A percentile compares a stretch with the other conserved stretches of the same genome.
These are phyloP conservation scores for Lathronympha strigana DNA, from an alignment of 2,888 invertebrate genomes.

Conservation along the genomic window DNA sequence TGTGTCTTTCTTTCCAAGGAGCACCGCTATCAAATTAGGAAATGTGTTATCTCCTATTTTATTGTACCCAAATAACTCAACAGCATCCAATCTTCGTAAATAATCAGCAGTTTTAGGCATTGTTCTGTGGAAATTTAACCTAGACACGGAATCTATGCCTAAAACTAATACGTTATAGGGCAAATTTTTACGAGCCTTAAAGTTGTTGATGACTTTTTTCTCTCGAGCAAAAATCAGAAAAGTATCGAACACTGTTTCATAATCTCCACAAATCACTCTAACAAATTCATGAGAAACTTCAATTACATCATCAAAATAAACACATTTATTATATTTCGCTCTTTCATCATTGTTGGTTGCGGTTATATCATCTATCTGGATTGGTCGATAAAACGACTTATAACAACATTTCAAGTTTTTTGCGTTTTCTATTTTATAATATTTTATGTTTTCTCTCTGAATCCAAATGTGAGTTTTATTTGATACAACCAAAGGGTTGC, in stretches of 20 bases:
- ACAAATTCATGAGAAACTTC: slow-evolving; percentile 85
- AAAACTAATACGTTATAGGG: slow-evolving; percentile 88
- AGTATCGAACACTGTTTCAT: slow-evolving; percentile 51
- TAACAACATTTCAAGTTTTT: slow-evolving; percentile 84
- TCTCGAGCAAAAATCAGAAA: slow-evolving; percentile 49
- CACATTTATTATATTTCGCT: slow-evolving; percentile 71
- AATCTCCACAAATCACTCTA: slow-evolving; percentile 83
- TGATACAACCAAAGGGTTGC: slow-evolving; percentile 76
- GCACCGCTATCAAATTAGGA: slow-evolving; percentile 91
- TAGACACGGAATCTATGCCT: slow-evolving; percentile 92
- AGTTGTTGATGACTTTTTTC: slow-evolving; percentile 28
- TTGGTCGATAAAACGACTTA: slow-evolving; percentile 76
- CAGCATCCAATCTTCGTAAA: slow-evolving; percentile 83
- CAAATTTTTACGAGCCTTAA: slow-evolving; percentile 39
- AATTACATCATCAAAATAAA: slow-evolving; percentile 65
- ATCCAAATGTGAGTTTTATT: slow-evolving; percentile 83
- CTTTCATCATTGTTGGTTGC: slow-evolving; percentile 65
- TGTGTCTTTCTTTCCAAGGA: slow-evolving; percentile 87
- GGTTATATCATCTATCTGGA: slow-evolving; percentile 62
- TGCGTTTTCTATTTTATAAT: slow-evolving; percentile 73
- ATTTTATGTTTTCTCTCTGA: slow-evolving; percentile 62
- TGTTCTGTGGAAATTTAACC: slow-evolving; percentile 91
- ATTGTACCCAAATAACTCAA: slow-evolving; percentile 94
- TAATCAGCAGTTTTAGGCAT: slow-evolving; percentile 88
- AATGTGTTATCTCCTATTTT: slow-evolving; percentile 97